Evolutionary conservation across 92 coral and sea anemone genomes (phyloP).

Genomic region (Paragorgia papillata): DNA sequence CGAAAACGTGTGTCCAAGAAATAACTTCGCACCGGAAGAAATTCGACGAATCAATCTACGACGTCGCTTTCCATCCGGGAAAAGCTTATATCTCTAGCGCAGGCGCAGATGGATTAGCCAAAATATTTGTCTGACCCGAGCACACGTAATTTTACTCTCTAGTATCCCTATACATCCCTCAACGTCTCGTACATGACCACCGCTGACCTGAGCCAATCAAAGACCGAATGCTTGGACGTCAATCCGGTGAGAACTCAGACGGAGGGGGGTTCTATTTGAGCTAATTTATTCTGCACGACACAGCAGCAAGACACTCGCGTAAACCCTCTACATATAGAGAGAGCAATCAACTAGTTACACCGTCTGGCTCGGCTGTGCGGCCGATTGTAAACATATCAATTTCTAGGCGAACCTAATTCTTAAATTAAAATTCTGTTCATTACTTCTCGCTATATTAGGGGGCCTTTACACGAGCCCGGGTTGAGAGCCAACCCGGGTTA

Average conservation of each 20-base stretch:
- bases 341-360: not conserved
- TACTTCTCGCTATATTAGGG: not conserved
- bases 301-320: not conserved
- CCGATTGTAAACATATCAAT: not conserved
- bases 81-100: conserved; percentile 98
- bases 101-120: conserved; percentile 98
- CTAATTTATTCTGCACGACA: not conserved
- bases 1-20: conserved; percentile 96
- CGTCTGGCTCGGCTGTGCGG: not conserved
- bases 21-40: conserved; percentile 98
- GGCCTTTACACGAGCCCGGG: too few relatives aligned
- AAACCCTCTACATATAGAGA: not conserved
- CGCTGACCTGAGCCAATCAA: not conserved
- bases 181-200: not conserved
- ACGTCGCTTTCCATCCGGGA: conserved; percentile 92
- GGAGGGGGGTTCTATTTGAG: not conserved
- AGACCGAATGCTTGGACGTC: not conserved
- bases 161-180: conserved; percentile 11
- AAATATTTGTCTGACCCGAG: conserved; percentile 79
- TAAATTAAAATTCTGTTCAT: not conserved
- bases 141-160: not conserved
- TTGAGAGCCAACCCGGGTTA: too few relatives aligned
- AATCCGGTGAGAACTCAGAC: not conserved
- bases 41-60: conserved; percentile 97
- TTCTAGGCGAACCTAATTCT: not conserved